phyloP scores from a whole-genome alignment of 2,113 vertebrate species.

The Salvelinus sp. region DNA sequence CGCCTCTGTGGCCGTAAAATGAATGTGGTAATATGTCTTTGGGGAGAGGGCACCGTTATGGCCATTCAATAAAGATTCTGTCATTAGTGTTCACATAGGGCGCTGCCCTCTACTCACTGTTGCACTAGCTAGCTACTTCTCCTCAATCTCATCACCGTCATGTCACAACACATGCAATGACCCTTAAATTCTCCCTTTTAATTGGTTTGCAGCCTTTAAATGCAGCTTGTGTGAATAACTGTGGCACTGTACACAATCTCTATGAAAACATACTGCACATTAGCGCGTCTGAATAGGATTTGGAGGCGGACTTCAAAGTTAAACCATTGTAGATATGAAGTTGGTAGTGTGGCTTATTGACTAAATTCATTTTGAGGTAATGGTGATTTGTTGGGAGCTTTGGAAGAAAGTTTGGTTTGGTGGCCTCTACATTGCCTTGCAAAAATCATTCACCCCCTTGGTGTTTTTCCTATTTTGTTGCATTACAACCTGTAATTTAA shows the following conservation, averaged over 20 bases:
- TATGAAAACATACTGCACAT: not conserved
- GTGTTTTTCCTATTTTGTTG: too few relatives aligned
- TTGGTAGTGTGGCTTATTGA: too few relatives aligned
- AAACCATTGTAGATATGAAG: too few relatives aligned
- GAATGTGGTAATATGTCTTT: slow-evolving; percentile 15
- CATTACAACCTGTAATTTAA: too few relatives aligned
- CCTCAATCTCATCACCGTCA: not conserved
- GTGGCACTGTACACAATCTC: not conserved
- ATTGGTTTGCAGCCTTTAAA: too few relatives aligned
- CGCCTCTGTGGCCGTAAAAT: slow-evolving; percentile 19
- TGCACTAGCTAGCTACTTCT: not conserved
- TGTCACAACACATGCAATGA: not conserved
- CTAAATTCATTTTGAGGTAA: too few relatives aligned
- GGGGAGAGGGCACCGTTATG: slow-evolving; percentile 3
- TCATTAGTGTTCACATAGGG: not conserved
- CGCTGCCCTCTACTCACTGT: not conserved
- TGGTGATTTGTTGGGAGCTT: too few relatives aligned
- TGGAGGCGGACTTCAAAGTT: too few relatives aligned
- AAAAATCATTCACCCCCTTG: too few relatives aligned
- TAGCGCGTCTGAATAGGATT: not conserved
- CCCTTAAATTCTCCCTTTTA: too few relatives aligned
- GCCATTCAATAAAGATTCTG: slow-evolving; percentile 25
- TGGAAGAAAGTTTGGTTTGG: too few relatives aligned
- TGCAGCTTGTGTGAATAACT: not conserved
- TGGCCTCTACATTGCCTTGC: too few relatives aligned